These are phyloP conservation scores for Elaphurus davidianus DNA, from an alignment of 2,113 vertebrate species.

Conservation along the genomic window DNA sequence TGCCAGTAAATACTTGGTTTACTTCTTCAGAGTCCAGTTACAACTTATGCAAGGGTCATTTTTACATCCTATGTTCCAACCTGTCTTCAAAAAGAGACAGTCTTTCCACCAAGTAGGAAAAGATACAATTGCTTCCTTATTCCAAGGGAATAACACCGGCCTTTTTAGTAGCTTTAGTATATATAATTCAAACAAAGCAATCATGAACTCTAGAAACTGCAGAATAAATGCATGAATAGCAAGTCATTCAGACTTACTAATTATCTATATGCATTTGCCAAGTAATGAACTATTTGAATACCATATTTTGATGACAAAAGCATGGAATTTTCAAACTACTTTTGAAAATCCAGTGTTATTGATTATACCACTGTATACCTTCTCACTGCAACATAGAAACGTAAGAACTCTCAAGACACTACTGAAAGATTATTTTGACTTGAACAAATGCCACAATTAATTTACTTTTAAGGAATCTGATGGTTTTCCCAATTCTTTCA, in stretches of 20 bases:
- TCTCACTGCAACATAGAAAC: neutral
- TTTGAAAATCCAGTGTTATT: neutral
- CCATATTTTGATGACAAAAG: neutral
- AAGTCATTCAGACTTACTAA: neutral
- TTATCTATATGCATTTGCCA: neutral
- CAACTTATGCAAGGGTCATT: neutral
- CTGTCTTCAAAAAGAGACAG: neutral
- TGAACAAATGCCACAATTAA: neutral
- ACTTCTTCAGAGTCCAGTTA: neutral
- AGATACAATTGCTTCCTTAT: neutral
- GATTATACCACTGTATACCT: neutral
- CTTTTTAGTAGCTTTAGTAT: neutral
- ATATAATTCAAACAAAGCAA: neutral
- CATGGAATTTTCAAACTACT: neutral
- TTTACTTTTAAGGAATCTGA: neutral
- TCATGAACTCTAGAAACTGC: neutral
- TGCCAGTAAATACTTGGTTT: neutral
- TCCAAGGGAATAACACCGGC: neutral
- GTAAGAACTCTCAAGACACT: neutral
- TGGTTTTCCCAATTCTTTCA: neutral
- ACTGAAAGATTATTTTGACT: neutral
- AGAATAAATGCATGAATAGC: neutral
- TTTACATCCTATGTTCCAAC: neutral
- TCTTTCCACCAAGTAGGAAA: neutral
- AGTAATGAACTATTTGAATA: neutral